Conservation (phyloP, 2,797 vertebrate genomes). For the Luscinia luscinia region DNA sequence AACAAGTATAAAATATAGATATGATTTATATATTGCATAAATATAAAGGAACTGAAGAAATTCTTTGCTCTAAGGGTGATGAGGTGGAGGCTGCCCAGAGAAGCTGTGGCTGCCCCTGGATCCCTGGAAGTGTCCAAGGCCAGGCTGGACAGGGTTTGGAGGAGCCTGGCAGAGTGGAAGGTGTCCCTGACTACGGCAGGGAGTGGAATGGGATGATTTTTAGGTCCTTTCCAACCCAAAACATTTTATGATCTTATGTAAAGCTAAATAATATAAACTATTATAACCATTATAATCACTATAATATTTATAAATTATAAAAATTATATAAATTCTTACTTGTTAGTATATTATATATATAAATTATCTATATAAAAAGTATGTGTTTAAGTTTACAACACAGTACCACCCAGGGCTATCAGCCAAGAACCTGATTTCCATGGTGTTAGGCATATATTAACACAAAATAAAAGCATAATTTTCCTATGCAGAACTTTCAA, state of each 20-base stretch:
- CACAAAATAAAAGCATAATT: background rate
- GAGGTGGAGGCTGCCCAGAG: background rate
- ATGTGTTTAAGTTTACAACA: background rate
- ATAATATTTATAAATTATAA: background rate
- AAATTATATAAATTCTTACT: background rate
- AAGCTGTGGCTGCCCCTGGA: background rate
- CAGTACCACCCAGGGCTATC: background rate
- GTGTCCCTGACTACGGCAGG: background rate
- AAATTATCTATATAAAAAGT: background rate
- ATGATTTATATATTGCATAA: background rate
- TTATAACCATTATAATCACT: background rate
- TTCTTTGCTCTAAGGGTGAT: background rate
- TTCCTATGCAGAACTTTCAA: background rate
- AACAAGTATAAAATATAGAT: background rate
- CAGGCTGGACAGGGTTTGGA: background rate
- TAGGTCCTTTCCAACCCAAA: background rate
- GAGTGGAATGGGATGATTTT: background rate
- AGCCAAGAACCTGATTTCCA: background rate
- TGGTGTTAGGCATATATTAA: background rate
- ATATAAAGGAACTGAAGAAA: background rate
- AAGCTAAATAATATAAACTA: background rate
- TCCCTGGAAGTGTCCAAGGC: background rate
- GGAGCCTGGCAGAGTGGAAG: rapidly evolving
- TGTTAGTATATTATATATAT: background rate
- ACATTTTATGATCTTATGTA: background rate